Conservation (phyloP, 2,888 invertebrate species). For the Rugalucina vietnamica region DNA sequence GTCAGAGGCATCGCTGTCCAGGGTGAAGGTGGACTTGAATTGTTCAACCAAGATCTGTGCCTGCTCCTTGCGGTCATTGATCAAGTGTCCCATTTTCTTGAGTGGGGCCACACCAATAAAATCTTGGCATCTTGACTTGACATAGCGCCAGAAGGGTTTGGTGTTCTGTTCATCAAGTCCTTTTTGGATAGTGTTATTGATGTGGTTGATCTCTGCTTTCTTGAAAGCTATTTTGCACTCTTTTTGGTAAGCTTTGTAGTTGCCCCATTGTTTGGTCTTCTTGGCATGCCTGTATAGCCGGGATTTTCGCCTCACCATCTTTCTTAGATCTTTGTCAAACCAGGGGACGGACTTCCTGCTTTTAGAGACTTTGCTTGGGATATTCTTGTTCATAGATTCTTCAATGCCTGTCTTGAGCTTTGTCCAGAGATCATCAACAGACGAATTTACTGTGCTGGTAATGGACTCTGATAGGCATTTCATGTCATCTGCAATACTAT, state of each 20-base stretch:
- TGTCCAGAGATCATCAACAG: background rate
- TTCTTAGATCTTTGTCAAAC: conserved; percentile 16
- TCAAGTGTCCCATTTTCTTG: conserved; percentile 30
- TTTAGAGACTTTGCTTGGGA: background rate
- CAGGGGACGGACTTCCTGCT: conserved; percentile 5
- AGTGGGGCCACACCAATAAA: conserved; percentile 36
- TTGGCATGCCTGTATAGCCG: conserved; percentile 11
- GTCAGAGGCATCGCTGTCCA: background rate
- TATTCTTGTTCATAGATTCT: background rate
- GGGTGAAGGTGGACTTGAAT: conserved; percentile 52
- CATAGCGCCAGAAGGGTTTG: conserved; percentile 49
- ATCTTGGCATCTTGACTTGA: conserved; percentile 36
- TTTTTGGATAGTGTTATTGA: background rate
- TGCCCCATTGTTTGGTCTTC: background rate
- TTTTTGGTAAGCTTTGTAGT: conserved; percentile 16
- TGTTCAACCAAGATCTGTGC: conserved; percentile 36
- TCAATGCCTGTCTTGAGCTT: background rate
- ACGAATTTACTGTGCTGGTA: background rate
- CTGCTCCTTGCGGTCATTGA: conserved; percentile 28
- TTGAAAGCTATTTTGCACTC: conserved; percentile 10
- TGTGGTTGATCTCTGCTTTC: conserved; percentile 16
- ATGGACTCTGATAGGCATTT: background rate
- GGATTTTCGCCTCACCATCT: conserved; percentile 15
- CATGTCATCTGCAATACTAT: background rate
- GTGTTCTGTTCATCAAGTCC: conserved; percentile 31